Percentiles rank a stretch among this genome's conserved stretches.
Conservation (phyloP, 2,888 invertebrate species). For the Cephus sareptanus region DNA sequence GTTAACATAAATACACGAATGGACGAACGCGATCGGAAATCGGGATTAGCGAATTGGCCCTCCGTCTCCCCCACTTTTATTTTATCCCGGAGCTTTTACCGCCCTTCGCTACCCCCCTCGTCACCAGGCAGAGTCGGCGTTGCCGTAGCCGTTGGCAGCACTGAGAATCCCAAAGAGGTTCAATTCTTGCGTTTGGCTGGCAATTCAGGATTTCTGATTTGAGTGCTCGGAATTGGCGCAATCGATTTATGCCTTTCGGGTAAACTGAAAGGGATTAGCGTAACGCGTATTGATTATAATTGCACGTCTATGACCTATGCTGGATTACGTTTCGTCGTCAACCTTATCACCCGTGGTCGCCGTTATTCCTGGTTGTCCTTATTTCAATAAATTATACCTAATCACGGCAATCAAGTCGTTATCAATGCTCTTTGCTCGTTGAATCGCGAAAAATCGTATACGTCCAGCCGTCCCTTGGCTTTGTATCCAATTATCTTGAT, state of each 20-base stretch:
- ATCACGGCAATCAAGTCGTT: background rate
- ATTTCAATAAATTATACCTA: background rate
- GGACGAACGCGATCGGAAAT: slow-evolving; percentile 51
- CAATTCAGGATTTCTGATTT: too few species aligned
- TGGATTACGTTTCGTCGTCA: background rate
- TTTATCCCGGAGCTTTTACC: background rate
- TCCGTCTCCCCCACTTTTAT: slow-evolving; percentile 4
- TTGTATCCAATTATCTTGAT: too few species aligned
- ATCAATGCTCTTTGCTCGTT: too few species aligned
- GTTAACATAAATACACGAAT: slow-evolving; percentile 53
- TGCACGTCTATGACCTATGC: background rate
- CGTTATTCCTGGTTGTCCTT: background rate
- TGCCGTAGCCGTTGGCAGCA: too few species aligned
- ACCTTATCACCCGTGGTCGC: background rate
- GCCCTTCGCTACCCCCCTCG: background rate
- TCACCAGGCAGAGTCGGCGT: background rate
- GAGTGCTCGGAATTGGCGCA: too few species aligned
- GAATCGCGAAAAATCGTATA: too few species aligned
- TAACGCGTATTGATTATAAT: too few species aligned
- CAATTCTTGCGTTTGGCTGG: too few species aligned
- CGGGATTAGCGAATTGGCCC: slow-evolving; percentile 54
- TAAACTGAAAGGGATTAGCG: too few species aligned
- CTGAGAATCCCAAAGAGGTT: too few species aligned
- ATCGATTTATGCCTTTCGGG: too few species aligned
- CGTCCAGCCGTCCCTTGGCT: too few species aligned